Conservation (phyloP, 37 sponge, comb jelly and placozoan genomes). For the Halisarca cf. caerulea region DNA sequence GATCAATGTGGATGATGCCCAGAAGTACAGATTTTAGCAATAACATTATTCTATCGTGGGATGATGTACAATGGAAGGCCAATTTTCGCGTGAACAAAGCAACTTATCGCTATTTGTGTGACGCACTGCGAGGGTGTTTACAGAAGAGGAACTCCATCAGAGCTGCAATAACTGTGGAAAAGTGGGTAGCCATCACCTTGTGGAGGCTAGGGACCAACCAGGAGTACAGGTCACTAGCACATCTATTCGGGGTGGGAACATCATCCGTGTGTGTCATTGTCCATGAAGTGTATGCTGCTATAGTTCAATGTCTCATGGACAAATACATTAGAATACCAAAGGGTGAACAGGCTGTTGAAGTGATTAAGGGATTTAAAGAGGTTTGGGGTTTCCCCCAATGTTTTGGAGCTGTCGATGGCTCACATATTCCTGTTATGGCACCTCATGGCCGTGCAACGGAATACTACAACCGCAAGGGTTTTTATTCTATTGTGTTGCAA, state of each 20-base stretch:
- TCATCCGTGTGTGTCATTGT: constrained; percentile 46
- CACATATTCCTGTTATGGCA: constrained; percentile 31
- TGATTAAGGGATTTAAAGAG: constrained; percentile 24
- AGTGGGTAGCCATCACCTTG: constrained; percentile 40
- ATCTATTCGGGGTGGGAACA: constrained; percentile 34
- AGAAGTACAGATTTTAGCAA: neutral
- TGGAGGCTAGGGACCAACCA: constrained; percentile 54
- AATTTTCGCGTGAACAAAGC: neutral
- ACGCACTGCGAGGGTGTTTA: neutral
- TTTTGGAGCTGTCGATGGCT: constrained; percentile 46
- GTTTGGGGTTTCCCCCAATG: constrained; percentile 46
- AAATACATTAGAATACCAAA: constrained; percentile 7
- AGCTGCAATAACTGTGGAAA: constrained; percentile 33
- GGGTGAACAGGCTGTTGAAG: constrained; percentile 3
- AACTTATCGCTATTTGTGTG: neutral
- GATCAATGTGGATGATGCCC: neutral
- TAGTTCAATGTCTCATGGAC: neutral
- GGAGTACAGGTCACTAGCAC: constrained; percentile 37
- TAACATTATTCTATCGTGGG: neutral
- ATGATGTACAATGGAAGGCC: neutral
- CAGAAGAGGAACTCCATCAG: neutral
- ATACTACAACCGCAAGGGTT: constrained; percentile 41
- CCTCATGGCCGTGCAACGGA: constrained; percentile 39
- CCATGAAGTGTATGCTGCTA: constrained; percentile 18
- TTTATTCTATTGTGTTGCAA: constrained; percentile 40